Conservation (phyloP, 2,888 invertebrate species). For the Tanaodytes sp. region DNA sequence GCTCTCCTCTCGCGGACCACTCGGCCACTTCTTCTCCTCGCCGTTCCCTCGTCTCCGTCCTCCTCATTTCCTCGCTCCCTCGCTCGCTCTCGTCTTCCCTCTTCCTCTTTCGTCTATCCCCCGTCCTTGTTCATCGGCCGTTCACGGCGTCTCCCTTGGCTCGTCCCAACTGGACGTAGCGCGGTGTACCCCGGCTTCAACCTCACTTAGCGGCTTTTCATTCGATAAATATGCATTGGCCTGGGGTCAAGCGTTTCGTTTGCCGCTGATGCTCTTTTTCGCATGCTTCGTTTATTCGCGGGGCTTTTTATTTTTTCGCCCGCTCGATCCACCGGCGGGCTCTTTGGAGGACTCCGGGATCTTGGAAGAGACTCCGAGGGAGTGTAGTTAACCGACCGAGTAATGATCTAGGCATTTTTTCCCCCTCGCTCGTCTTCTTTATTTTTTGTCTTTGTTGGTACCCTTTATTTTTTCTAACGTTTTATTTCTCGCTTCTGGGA, state of each 20-base stretch:
- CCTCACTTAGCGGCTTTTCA: constrained; percentile 49
- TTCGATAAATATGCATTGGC: constrained; percentile 50
- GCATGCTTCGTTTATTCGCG: constrained; percentile 15
- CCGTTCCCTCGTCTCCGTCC: background rate
- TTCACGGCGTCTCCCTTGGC: constrained; percentile 8
- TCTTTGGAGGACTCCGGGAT: constrained; percentile 8
- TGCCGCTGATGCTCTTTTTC: constrained; percentile 30
- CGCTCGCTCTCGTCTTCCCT: constrained; percentile 10
- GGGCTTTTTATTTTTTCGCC: constrained; percentile 4
- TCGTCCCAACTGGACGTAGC: constrained; percentile 42
- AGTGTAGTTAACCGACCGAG: background rate
- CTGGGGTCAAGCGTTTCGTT: constrained; percentile 48
- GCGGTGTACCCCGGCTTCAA: constrained; percentile 43
- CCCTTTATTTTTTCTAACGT: too few relatives aligned
- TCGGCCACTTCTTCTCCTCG: constrained; percentile 50
- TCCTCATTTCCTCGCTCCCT: background rate
- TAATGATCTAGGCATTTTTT: background rate
- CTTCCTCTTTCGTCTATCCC: background rate
- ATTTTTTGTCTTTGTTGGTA: too few relatives aligned
- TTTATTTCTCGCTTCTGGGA: too few relatives aligned
- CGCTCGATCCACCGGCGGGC: background rate
- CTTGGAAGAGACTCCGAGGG: constrained; percentile 6
- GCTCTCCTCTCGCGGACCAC: constrained; percentile 49
- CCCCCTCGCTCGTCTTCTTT: background rate
- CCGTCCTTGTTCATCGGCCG: background rate